These are phyloP conservation scores for Acanthosepion lycidas DNA, from an alignment of 2,888 invertebrate genomes.

Conservation along the genomic window DNA sequence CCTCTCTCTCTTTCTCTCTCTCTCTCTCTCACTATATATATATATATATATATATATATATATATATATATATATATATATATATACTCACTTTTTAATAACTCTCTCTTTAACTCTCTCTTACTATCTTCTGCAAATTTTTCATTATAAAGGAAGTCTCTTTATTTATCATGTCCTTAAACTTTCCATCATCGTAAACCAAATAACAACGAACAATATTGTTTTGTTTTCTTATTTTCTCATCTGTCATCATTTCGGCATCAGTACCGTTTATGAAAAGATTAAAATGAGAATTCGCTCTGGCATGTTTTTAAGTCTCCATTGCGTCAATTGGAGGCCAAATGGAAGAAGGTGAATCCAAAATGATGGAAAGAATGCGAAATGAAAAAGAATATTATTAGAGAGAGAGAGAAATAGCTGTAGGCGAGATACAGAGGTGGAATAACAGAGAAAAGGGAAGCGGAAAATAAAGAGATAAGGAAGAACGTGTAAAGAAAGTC, in stretches of 20 bases:
- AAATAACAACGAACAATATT: not conserved
- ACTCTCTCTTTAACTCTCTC: too few relatives aligned
- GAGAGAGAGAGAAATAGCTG: too few relatives aligned
- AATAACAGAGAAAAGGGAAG: not conserved
- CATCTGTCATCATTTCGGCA: not conserved
- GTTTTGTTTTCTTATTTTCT: not conserved
- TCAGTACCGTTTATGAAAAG: not conserved
- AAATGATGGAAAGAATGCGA: not conserved
- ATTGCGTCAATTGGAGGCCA: not conserved
- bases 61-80: too few relatives aligned
- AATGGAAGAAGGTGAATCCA: not conserved
- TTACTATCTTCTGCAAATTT: not conserved
- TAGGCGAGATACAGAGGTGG: too few relatives aligned
- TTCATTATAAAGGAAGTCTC: not conserved
- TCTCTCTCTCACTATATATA: too few relatives aligned
- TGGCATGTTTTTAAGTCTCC: not conserved
- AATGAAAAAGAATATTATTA: too few relatives aligned
- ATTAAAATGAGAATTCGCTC: constrained; percentile 9
- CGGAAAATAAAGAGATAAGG: not conserved
- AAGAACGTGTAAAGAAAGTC: not conserved
- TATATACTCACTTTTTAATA: not conserved
- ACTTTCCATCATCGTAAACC: not conserved
- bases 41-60: too few relatives aligned
- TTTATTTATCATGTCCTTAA: not conserved
- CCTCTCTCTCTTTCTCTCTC: too few relatives aligned